Percentiles rank a stretch among this genome's conserved stretches.
These are phyloP conservation scores for Drosophila differens DNA, from an alignment of 2,888 invertebrate species.

Conservation along the genomic window DNA sequence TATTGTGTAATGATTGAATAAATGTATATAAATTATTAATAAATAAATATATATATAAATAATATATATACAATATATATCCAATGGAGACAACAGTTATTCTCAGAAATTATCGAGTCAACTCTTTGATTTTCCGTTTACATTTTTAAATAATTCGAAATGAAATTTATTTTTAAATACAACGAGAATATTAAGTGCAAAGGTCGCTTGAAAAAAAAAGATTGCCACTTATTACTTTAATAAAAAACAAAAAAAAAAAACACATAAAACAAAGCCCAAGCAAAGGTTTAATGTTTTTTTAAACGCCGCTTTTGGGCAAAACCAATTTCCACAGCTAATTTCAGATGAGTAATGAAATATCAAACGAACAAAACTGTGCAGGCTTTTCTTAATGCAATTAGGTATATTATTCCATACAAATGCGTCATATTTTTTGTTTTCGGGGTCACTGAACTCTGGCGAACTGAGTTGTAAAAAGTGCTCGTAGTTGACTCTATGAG, in stretches of 20 bases:
- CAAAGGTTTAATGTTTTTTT: slow-evolving; percentile 41
- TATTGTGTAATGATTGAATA: neutral
- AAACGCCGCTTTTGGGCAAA: slow-evolving; percentile 24
- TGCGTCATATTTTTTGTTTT: slow-evolving; percentile 27
- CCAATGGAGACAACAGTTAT: neutral
- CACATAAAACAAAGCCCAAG: slow-evolving; percentile 23
- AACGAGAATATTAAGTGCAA: neutral
- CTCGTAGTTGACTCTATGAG: slow-evolving; percentile 56
- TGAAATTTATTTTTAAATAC: neutral
- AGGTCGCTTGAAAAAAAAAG: slow-evolving; percentile 3
- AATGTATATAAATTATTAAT: no score
- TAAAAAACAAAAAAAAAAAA: slow-evolving; percentile 11
- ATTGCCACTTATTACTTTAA: slow-evolving; percentile 16
- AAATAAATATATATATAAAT: no score
- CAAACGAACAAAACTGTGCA: slow-evolving; percentile 42
- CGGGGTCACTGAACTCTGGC: slow-evolving; percentile 42
- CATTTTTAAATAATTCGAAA: neutral
- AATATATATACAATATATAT: no score
- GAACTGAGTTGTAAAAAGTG: slow-evolving; percentile 14
- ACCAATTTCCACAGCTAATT: slow-evolving; percentile 19
- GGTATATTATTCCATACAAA: slow-evolving; percentile 31
- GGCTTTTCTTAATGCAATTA: slow-evolving; percentile 35
- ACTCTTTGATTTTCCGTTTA: neutral
- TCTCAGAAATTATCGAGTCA: neutral
- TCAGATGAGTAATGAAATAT: slow-evolving; percentile 43